Percentiles rank a stretch among this genome's conserved stretches.
These are phyloP conservation scores for Abscondita cerata DNA, from an alignment of 2,888 invertebrate species.

Conservation along the genomic window DNA sequence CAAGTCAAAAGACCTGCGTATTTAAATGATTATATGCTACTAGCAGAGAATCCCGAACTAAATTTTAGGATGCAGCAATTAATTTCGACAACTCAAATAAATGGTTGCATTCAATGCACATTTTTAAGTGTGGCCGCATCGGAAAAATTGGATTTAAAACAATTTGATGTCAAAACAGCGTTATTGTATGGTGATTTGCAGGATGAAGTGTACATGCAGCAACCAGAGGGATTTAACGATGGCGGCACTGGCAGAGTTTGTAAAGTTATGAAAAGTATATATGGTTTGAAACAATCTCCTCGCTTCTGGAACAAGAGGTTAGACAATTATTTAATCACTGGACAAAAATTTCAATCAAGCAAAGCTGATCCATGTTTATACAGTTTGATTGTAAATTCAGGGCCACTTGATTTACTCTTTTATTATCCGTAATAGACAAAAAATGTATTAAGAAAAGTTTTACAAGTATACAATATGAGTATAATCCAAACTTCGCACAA, in stretches of 20 bases:
- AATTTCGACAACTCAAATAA: no score
- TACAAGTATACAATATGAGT: no score
- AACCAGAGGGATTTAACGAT: conserved; percentile 31
- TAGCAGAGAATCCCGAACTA: no score
- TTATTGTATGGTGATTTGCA: background rate
- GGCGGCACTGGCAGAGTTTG: conserved; percentile 40
- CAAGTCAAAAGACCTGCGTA: no score
- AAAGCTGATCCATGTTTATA: conserved; percentile 32
- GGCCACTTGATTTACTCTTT: no score
- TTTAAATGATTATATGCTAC: no score
- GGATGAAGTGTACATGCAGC: conserved; percentile 19
- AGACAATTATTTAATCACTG: conserved; percentile 23
- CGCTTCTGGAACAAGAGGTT: conserved; percentile 30
- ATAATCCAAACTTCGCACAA: no score
- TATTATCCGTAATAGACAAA: no score
- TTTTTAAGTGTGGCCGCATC: background rate
- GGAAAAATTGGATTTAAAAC: background rate
- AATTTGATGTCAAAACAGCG: background rate
- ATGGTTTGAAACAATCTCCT: conserved; percentile 47
- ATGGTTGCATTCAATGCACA: background rate
- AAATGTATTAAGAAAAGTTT: no score
- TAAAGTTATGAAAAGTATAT: conserved; percentile 44
- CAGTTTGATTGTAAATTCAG: no score
- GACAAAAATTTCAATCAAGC: conserved; percentile 17
- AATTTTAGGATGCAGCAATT: no score